Conservation (phyloP, 2,888 invertebrate genomes). For the Serripes groenlandicus region DNA sequence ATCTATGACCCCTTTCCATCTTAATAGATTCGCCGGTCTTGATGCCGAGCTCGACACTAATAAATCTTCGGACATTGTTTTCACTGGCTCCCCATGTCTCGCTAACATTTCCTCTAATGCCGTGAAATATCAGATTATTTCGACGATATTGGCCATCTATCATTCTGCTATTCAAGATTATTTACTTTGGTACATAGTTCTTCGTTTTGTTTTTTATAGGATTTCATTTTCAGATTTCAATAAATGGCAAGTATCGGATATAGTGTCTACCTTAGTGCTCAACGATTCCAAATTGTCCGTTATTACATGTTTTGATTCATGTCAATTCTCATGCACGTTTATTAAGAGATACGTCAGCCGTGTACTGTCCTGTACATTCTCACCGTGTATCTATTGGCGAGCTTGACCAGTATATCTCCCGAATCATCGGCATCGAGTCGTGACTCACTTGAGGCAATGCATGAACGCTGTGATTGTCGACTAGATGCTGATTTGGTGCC, state of each 20-base stretch:
- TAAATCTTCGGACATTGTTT: not conserved
- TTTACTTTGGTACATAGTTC: not conserved
- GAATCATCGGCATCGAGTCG: not conserved
- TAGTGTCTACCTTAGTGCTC: not conserved
- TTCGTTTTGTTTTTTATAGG: not conserved
- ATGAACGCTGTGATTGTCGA: too few species aligned
- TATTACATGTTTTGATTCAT: not conserved
- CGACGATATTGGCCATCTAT: not conserved
- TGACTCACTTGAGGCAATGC: not conserved
- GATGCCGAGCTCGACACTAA: not conserved
- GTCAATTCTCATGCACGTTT: not conserved
- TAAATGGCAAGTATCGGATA: not conserved
- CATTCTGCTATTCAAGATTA: too few species aligned
- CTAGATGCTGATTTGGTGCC: too few species aligned
- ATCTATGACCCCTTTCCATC: not conserved
- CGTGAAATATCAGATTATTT: not conserved
- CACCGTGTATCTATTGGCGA: too few species aligned
- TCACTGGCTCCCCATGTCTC: not conserved
- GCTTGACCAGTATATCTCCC: too few species aligned
- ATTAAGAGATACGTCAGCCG: too few species aligned
- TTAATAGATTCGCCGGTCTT: not conserved
- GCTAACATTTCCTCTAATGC: not conserved
- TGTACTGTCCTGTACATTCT: too few species aligned
- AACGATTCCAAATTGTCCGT: not conserved
- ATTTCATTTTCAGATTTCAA: not conserved